These are phyloP conservation scores for Prorops nasuta DNA, from an alignment of 1,140 invertebrate genomes.

Conservation along the genomic window DNA sequence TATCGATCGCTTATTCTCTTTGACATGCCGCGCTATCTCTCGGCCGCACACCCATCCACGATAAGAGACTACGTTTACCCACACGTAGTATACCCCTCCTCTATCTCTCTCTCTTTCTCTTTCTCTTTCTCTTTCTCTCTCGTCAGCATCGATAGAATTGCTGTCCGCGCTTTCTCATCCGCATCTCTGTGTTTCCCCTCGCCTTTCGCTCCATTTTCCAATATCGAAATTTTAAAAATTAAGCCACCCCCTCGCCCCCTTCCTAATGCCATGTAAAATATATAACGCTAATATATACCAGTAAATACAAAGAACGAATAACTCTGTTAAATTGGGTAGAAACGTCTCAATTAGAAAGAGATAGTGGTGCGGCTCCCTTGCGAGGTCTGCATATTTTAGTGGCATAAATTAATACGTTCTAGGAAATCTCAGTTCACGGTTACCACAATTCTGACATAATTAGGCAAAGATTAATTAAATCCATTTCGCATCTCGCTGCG, in stretches of 20 bases:
- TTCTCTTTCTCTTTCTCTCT: neutral
- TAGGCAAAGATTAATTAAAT: constrained; percentile 55
- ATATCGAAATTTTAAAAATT: too few relatives aligned
- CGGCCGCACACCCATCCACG: constrained; percentile 19
- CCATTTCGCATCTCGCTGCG: constrained; percentile 49
- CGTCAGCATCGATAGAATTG: too few relatives aligned
- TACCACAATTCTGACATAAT: constrained; percentile 42
- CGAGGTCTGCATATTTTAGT: constrained; percentile 45
- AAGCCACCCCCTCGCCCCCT: too few relatives aligned
- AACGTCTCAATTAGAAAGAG: too few relatives aligned
- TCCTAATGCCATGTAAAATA: too few relatives aligned
- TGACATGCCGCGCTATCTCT: constrained; percentile 34
- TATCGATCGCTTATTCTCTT: constrained; percentile 51
- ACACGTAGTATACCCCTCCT: constrained; percentile 3
- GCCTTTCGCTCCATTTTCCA: too few relatives aligned
- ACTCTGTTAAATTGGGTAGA: too few relatives aligned
- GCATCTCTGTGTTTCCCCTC: too few relatives aligned
- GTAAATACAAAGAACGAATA: too few relatives aligned
- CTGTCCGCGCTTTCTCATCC: too few relatives aligned
- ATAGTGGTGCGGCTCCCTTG: too few relatives aligned
- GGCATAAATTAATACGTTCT: constrained; percentile 53
- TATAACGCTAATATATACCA: too few relatives aligned
- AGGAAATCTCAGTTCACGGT: constrained; percentile 39
- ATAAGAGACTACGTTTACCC: constrained; percentile 26
- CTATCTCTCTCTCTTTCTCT: neutral